A percentile compares a stretch with the other conserved stretches of the same genome.
Conservation (phyloP, 2,797 vertebrate species). For the Pseudochaenichthys georgianus region DNA sequence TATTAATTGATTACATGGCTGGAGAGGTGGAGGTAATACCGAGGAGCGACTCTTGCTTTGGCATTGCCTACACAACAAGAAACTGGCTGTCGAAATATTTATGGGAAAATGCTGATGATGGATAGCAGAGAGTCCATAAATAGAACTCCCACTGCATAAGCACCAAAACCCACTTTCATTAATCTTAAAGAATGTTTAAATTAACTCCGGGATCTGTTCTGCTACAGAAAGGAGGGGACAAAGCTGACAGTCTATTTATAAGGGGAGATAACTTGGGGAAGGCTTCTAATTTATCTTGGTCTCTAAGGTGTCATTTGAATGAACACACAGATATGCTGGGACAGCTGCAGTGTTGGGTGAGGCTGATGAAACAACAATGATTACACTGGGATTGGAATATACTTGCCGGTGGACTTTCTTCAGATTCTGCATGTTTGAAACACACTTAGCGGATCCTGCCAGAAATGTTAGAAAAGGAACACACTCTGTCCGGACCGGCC, state of each 20-base stretch:
- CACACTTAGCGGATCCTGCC: slow-evolving; percentile 27
- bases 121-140: slow-evolving; percentile 76
- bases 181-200: slow-evolving; percentile 87
- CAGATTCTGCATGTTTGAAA: slow-evolving; percentile 59
- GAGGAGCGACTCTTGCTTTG: slow-evolving; percentile 42
- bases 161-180: slow-evolving; percentile 82
- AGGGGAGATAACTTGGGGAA: slow-evolving; percentile 82
- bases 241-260: slow-evolving; percentile 83
- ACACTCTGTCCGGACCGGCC: slow-evolving; percentile 15
- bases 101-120: slow-evolving; percentile 72
- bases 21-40: slow-evolving; percentile 50
- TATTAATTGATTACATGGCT: slow-evolving; percentile 55
- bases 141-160: slow-evolving; percentile 78
- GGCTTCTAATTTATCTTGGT: slow-evolving; percentile 84
- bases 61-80: slow-evolving; percentile 66
- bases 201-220: slow-evolving; percentile 81
- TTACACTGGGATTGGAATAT: slow-evolving; percentile 70
- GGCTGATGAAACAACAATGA: slow-evolving; percentile 78
- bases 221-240: slow-evolving; percentile 63
- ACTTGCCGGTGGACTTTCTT: slow-evolving; percentile 63
- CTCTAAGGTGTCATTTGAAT: slow-evolving; percentile 80
- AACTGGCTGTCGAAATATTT: slow-evolving; percentile 67
- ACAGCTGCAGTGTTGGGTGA: slow-evolving; percentile 65
- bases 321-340: slow-evolving; percentile 71
- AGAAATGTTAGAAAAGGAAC: slow-evolving; percentile 27